These are phyloP conservation scores for Darevskia mixta DNA, from an alignment of 2,797 vertebrate species.

Conservation along the genomic window DNA sequence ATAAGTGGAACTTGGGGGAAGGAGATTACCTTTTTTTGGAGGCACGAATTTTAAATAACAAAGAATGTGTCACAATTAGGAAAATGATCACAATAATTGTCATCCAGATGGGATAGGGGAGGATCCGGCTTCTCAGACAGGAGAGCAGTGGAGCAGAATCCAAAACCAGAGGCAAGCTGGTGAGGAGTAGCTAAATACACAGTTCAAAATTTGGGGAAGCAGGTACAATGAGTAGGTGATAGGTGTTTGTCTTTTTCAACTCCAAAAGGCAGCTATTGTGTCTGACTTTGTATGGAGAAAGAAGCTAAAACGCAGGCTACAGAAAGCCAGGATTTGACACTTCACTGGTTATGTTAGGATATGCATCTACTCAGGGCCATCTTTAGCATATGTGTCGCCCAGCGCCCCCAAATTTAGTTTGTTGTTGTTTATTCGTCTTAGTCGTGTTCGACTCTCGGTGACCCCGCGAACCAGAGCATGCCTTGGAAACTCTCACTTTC, in stretches of 20 bases:
- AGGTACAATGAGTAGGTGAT: too few species aligned
- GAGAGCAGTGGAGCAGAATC: not conserved
- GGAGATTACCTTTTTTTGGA: not conserved
- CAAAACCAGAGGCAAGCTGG: not conserved
- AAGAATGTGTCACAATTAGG: not conserved
- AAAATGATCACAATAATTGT: not conserved
- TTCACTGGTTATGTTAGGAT: not conserved
- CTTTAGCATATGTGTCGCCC: too few species aligned
- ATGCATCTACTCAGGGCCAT: too few species aligned
- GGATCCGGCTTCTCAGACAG: not conserved
- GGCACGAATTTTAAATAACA: not conserved
- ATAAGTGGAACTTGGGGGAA: not conserved
- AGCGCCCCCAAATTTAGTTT: too few species aligned
- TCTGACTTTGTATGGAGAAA: too few species aligned
- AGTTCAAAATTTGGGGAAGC: not conserved
- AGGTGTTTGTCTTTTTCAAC: not conserved
- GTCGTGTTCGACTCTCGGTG: too few species aligned
- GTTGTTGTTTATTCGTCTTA: too few species aligned
- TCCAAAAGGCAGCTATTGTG: not conserved
- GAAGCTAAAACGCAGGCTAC: not conserved
- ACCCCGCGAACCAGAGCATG: too few species aligned
- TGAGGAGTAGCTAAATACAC: too few species aligned
- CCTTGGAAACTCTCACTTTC: too few species aligned
- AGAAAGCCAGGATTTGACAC: not conserved
- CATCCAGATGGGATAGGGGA: not conserved